A percentile compares a stretch with the other conserved stretches of the same genome.
Conservation (phyloP, 2,797 vertebrate genomes). For the Alectoris magna region DNA sequence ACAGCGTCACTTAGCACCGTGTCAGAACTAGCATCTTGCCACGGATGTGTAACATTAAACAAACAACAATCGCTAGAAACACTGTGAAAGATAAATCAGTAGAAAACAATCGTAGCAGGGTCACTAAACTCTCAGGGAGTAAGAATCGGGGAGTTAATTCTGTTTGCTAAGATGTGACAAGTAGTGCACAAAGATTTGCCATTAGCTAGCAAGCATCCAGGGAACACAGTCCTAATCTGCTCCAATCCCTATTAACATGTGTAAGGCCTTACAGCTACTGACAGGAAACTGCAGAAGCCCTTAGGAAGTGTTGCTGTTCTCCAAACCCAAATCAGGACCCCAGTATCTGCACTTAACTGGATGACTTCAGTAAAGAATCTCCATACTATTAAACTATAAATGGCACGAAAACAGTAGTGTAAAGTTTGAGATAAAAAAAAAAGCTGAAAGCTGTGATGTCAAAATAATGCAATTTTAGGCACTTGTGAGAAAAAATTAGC, state of each 20-base stretch:
- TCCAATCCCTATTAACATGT: neutral
- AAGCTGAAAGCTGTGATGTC: neutral
- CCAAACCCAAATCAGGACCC: neutral
- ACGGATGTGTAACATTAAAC: neutral
- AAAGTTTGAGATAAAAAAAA: neutral
- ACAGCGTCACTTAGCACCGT: neutral
- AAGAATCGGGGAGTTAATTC: neutral
- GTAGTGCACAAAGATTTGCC: neutral
- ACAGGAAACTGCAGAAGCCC: neutral
- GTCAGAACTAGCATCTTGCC: neutral
- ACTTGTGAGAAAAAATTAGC: neutral
- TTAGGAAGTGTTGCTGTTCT: rapidly evolving
- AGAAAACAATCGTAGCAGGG: neutral
- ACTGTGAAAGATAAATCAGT: neutral
- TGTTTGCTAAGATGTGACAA: neutral
- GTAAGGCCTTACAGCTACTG: neutral
- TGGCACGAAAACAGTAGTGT: neutral
- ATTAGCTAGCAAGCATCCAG: neutral
- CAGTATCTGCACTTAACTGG: neutral
- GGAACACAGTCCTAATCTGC: neutral
- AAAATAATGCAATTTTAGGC: neutral
- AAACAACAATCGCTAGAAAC: neutral
- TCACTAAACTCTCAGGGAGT: neutral
- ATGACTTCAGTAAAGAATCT: neutral
- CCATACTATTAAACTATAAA: neutral